Percentiles rank a stretch among this genome's conserved stretches.
phyloP scores from a whole-genome alignment of 2,113 vertebrate species.

The Petaurus breviceps region DNA sequence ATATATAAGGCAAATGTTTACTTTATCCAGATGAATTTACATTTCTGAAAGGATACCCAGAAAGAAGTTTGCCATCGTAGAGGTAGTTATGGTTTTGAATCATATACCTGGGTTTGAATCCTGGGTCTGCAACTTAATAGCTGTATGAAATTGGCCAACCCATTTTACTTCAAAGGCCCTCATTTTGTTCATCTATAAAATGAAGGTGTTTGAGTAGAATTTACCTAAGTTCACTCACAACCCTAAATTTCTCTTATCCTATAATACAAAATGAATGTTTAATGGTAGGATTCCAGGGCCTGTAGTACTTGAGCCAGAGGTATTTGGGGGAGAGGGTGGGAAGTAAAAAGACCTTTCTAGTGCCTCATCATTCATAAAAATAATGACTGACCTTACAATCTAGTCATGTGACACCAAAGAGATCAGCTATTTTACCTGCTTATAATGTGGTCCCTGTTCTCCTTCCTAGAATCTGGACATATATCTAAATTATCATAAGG shows the following conservation, averaged over 20 bases:
- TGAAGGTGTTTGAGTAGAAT: not conserved
- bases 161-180: not conserved
- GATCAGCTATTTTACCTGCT: not conserved
- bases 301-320: not conserved
- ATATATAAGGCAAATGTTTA: not conserved
- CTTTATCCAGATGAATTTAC: not conserved
- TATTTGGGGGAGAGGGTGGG: not conserved
- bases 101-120: not conserved
- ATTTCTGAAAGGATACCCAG: not conserved
- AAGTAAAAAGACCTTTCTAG: not conserved
- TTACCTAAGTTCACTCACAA: not conserved
- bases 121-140: constrained; percentile 1
- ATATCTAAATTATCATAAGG: not conserved
- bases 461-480: not conserved
- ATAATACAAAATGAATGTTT: not conserved
- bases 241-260: not conserved
- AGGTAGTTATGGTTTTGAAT: not conserved
- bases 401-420: not conserved
- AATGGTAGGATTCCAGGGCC: not conserved
- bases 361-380: not conserved
- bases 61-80: not conserved
- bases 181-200: constrained; percentile 5
- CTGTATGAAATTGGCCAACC: not conserved
- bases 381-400: not conserved
- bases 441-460: not conserved